These are phyloP conservation scores for Eubucco bourcierii DNA, from an alignment of 2,113 vertebrate genomes.

Conservation along the genomic window DNA sequence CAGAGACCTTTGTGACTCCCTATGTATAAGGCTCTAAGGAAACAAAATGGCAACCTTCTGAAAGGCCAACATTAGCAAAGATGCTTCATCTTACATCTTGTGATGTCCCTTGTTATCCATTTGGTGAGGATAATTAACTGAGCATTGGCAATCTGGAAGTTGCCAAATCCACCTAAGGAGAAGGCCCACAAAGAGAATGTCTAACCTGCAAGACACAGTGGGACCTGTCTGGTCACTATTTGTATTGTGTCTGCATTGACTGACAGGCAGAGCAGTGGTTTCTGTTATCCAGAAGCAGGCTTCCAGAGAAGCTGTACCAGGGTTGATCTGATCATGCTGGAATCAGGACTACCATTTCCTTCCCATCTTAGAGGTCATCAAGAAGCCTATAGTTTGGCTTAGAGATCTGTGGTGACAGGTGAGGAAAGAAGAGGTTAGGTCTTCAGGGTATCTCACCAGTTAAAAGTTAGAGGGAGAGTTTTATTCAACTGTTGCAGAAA, in stretches of 20 bases:
- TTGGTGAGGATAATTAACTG: neutral
- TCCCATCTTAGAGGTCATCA: fast-evolving
- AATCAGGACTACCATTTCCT: neutral
- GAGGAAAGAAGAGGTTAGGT: neutral
- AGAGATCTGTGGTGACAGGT: neutral
- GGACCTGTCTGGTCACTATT: neutral
- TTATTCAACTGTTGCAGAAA: neutral
- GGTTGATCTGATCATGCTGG: fast-evolving
- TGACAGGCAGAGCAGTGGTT: neutral
- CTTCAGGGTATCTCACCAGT: neutral
- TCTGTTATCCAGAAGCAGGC: neutral
- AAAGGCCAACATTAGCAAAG: neutral
- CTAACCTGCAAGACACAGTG: neutral
- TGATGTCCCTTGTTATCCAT: neutral
- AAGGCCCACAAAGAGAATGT: neutral
- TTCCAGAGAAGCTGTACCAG: neutral
- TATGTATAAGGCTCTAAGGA: neutral
- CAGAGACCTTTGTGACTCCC: neutral
- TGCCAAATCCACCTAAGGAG: neutral
- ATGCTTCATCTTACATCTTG: neutral
- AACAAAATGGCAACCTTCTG: neutral
- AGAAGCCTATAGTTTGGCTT: neutral
- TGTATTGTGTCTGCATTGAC: neutral
- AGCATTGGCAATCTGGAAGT: neutral
- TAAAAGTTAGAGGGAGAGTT: neutral